Evolutionary conservation across 2,797 vertebrate genomes (phyloP).

Genomic region (Scleropages formosus): DNA sequence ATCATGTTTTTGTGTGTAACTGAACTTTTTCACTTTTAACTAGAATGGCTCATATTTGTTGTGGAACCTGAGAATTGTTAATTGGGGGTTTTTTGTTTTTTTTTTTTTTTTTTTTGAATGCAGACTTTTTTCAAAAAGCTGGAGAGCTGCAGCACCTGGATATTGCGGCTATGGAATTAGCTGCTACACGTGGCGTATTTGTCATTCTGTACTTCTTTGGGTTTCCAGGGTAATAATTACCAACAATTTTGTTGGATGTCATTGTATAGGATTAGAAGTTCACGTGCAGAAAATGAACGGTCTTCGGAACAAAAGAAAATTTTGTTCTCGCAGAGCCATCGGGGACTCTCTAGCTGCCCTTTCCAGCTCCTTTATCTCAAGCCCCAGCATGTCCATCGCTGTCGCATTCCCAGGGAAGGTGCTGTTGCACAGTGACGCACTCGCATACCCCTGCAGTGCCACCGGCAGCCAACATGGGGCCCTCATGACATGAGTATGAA

Average conservation of each 20-base stretch:
- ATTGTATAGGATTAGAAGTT: background rate
- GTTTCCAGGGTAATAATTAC: too few relatives aligned
- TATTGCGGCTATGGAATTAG: background rate
- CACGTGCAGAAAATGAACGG: background rate
- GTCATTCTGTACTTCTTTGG: background rate
- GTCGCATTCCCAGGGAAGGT: background rate
- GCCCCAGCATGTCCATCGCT: background rate
- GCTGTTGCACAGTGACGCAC: background rate
- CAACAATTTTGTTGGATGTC: too few relatives aligned
- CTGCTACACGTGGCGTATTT: background rate
- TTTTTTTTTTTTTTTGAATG: background rate
- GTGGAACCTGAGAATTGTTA: background rate
- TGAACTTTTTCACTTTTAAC: too few relatives aligned
- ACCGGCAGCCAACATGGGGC: background rate
- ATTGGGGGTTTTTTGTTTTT: conserved; percentile 6
- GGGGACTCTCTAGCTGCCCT: background rate
- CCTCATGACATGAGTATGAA: conserved; percentile 11
- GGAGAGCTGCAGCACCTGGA: background rate
- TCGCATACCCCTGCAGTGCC: background rate
- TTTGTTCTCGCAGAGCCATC: background rate
- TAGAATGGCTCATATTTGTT: too few relatives aligned
- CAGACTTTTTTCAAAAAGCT: background rate
- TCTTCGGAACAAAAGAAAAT: background rate
- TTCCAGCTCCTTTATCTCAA: background rate
- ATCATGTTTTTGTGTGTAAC: too few relatives aligned